These are phyloP conservation scores for Ochlodes sylvanus DNA, from an alignment of 2,888 invertebrate genomes.

Conservation along the genomic window DNA sequence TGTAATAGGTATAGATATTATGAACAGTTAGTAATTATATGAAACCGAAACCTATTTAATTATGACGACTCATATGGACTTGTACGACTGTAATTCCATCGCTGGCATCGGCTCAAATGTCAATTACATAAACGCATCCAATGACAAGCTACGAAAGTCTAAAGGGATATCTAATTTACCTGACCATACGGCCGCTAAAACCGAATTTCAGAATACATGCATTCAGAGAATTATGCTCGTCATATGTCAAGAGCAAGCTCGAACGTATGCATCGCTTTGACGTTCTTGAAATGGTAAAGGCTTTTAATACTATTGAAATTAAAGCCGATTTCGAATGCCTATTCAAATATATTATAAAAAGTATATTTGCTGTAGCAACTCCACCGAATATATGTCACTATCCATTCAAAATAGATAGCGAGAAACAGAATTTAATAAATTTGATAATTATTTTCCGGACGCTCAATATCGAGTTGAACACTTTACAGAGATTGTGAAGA, in stretches of 20 bases:
- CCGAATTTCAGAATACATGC: slow-evolving; percentile 1
- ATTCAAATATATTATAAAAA: too few species aligned
- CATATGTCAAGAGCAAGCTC: not conserved
- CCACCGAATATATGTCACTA: not conserved
- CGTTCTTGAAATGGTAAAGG: not conserved
- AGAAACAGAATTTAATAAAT: not conserved
- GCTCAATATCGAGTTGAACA: slow-evolving; percentile 1
- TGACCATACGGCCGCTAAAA: not conserved
- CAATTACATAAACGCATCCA: slow-evolving; percentile 87
- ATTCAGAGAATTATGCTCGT: not conserved
- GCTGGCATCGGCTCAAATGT: slow-evolving; percentile 69
- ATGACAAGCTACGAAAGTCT: slow-evolving; percentile 71
- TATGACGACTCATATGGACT: slow-evolving; percentile 46
- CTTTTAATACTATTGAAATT: not conserved
- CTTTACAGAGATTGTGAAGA: slow-evolving; percentile 4
- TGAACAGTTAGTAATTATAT: too few species aligned
- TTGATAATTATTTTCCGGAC: not conserved
- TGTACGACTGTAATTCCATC: slow-evolving; percentile 25
- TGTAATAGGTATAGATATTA: too few species aligned
- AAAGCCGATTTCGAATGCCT: not conserved
- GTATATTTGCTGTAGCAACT: not conserved
- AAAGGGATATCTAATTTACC: slow-evolving; percentile 15
- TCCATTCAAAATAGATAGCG: not conserved
- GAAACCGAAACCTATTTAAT: too few species aligned
- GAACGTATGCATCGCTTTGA: not conserved